These are phyloP conservation scores for Cheilosia urbana DNA, from an alignment of 2,888 invertebrate species.

Conservation along the genomic window DNA sequence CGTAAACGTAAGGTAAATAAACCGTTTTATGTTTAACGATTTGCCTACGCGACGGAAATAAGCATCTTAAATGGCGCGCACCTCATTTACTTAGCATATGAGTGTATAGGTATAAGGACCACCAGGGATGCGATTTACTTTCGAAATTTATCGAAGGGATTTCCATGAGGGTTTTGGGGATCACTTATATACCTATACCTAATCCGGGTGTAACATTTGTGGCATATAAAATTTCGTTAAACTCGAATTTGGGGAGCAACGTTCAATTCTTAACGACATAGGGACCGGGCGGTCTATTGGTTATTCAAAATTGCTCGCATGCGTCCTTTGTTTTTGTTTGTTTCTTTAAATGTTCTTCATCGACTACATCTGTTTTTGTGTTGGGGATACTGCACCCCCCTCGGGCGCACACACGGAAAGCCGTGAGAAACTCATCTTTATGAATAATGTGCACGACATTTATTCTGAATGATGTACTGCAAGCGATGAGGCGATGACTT, in stretches of 20 bases:
- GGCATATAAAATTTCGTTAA: constrained; percentile 49
- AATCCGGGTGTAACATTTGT: constrained; percentile 44
- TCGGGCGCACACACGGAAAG: not conserved
- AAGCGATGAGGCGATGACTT: constrained; percentile 51
- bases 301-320: constrained; percentile 30
- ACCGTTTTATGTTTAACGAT: constrained; percentile 71
- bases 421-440: constrained; percentile 11
- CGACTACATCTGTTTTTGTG: constrained; percentile 7
- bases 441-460: constrained; percentile 60
- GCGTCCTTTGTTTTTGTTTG: not conserved
- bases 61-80: constrained; percentile 68
- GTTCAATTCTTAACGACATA: constrained; percentile 35
- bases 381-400: constrained; percentile 3
- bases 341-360: not conserved
- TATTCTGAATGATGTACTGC: constrained; percentile 48
- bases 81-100: constrained; percentile 61
- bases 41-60: constrained; percentile 64
- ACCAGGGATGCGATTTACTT: constrained; percentile 10
- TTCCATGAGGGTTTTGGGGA: not conserved
- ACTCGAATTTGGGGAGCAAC: constrained; percentile 24
- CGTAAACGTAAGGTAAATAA: constrained; percentile 65
- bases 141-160: constrained; percentile 33
- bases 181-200: constrained; percentile 12
- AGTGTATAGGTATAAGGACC: constrained; percentile 4
- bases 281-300: not conserved